phyloP scores from a whole-genome alignment of 2,888 invertebrate genomes.

The Chirona hameri region DNA sequence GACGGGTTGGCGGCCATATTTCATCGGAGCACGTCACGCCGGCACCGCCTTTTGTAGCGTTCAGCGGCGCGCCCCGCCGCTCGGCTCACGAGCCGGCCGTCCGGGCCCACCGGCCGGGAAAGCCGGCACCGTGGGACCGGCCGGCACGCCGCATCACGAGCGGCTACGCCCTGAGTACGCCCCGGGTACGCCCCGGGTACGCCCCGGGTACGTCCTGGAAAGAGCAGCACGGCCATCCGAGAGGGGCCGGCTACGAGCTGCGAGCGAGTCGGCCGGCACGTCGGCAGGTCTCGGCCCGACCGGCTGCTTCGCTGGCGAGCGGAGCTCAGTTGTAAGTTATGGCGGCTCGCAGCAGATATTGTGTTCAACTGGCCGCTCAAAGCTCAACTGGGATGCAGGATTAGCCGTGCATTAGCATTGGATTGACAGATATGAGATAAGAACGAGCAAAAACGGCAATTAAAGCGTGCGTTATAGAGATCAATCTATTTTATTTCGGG shows the following conservation, averaged over 20 bases:
- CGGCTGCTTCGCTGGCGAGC: neutral
- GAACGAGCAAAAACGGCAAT: constrained; percentile 1
- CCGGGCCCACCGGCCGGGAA: neutral
- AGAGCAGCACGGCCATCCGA: too few species aligned
- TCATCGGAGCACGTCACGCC: neutral
- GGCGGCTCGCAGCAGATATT: constrained; percentile 1
- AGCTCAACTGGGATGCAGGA: neutral
- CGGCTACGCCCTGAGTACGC: neutral
- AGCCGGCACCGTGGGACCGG: neutral
- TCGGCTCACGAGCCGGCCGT: neutral
- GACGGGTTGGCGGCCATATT: constrained; percentile 22
- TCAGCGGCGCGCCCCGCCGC: neutral
- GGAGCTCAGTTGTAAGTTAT: neutral
- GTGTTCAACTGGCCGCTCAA: constrained; percentile 2
- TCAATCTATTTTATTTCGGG: constrained; percentile 5
- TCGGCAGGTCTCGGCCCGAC: neutral
- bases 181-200: neutral
- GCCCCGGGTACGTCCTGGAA: neutral
- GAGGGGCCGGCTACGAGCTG: too few species aligned
- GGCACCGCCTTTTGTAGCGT: neutral
- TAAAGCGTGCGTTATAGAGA: neutral
- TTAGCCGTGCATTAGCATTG: constrained; percentile 2
- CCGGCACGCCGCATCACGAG: neutral
- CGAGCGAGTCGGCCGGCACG: too few species aligned
- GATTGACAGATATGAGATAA: constrained; percentile 14